phyloP scores from a whole-genome alignment of 1,140 invertebrate genomes.

The Calliphora vicina region DNA sequence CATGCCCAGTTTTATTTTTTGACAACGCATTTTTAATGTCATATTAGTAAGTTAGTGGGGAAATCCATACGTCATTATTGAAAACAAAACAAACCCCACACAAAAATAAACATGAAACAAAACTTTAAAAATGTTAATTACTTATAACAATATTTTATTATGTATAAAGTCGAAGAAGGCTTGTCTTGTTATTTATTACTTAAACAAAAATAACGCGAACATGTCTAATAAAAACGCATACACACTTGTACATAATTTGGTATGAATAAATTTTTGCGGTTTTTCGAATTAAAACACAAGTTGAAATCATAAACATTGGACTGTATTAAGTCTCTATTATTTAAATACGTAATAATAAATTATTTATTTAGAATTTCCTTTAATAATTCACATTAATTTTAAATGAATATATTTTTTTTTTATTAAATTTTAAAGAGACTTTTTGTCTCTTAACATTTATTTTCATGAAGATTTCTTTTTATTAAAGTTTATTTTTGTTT shows the following conservation, averaged over 20 bases:
- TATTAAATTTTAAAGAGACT: not conserved
- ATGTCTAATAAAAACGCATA: not conserved
- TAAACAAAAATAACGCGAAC: not conserved
- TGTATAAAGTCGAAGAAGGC: not conserved
- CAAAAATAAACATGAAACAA: not conserved
- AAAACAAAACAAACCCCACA: not conserved
- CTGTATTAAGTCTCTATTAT: not conserved
- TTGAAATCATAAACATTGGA: not conserved
- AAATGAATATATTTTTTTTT: not conserved
- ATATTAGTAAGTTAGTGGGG: slow-evolving; percentile 15
- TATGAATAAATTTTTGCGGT: not conserved
- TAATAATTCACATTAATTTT: not conserved
- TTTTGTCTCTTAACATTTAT: not conserved
- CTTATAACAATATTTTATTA: not conserved
- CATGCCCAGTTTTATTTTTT: not conserved
- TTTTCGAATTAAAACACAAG: not conserved
- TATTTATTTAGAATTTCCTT: slow-evolving; percentile 12
- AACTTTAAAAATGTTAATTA: not conserved
- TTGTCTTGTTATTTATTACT: not conserved
- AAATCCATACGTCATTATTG: slow-evolving; percentile 25
- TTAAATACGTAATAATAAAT: not conserved
- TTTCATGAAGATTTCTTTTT: not conserved
- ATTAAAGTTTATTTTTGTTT: not conserved
- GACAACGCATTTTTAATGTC: not conserved
- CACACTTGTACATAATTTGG: not conserved